Evolutionary conservation across 2,113 vertebrate genomes (phyloP), one percentile per base, ranked within the genome.

Genomic region (Erinaceus europaeus): DNA sequence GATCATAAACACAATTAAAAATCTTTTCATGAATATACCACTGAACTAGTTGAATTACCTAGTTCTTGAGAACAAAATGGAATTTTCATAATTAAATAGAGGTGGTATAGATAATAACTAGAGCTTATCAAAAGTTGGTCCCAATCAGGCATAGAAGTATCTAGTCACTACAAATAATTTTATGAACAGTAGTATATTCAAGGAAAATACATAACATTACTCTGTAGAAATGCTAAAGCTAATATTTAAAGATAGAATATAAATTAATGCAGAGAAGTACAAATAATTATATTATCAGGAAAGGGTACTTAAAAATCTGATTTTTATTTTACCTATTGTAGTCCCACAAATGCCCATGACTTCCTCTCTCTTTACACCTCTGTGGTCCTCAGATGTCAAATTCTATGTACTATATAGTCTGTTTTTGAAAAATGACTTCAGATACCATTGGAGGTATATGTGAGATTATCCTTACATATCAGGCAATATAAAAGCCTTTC

Each of bases 1-100:
- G 59, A 53, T 82, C 73, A n/a, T 91, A 90, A 89, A 93, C 72
- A 92, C 25, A 74, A 91, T 91, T 89, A 93, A 46, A 84, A 75
- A 86, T 65, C 15, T 91, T 32, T 84, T 84, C 67, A 72, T 76
- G 92, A 48, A 88, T 91, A 42, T 18, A 83, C 44, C 55, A 72
- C 46, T 79, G 79, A 88, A 83, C 90, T 80, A 90, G 15, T 76
- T 61, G 55, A 88, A 91, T 90, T 90, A 92, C 64, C 71, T 86
- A 81, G 83, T 90, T 91, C 20, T 90, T 68, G 10, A 78, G n/a
- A 74, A 83, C 7, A 68, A 90, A 93, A 90, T 42, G 61, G 55
- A 55, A 29, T 86, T 92, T 84, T 27, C 12, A 21, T 93, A 34
- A 92, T 88, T 90, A 92, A 93, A 82, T 52, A 57, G 48, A 88